Percentiles rank a stretch among this genome's conserved stretches.
Evolutionary conservation across 2,888 invertebrate species (phyloP).

Genomic region (Melanchra persicariae): DNA sequence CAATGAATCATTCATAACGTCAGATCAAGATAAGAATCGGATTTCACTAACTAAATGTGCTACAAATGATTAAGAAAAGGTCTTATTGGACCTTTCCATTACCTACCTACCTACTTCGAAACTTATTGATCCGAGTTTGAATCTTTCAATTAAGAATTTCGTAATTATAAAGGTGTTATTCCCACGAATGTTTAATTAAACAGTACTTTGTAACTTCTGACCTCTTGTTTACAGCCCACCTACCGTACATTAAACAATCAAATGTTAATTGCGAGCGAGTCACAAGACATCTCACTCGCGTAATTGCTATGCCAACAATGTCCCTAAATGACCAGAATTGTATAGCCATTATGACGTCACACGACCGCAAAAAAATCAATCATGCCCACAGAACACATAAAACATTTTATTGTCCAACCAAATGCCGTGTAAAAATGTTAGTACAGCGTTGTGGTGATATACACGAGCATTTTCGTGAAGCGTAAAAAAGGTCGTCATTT

Average conservation of each 20-base stretch:
- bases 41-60: neutral
- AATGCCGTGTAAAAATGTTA: constrained; percentile 67
- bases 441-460: constrained; percentile 63
- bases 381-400: constrained; percentile 57
- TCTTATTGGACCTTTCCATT: neutral
- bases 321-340: constrained; percentile 48
- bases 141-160: neutral
- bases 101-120: too few species aligned
- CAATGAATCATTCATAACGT: neutral
- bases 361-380: constrained; percentile 56
- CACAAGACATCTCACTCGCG: constrained; percentile 30
- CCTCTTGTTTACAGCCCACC: constrained; percentile 13
- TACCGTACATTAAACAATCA: constrained; percentile 22
- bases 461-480: constrained; percentile 64
- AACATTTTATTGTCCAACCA: constrained; percentile 67
- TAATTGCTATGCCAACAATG: constrained; percentile 51
- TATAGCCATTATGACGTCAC: constrained; percentile 49
- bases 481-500: constrained; percentile 73
- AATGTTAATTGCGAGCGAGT: constrained; percentile 45
- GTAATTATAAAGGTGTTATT: neutral
- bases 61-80: neutral
- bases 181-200: neutral
- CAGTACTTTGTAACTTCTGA: neutral
- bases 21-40: neutral
- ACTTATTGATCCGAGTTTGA: neutral